Base-by-base conservation (phyloP, 1,140 invertebrate species). In the Zaprionus africanus region DNA sequence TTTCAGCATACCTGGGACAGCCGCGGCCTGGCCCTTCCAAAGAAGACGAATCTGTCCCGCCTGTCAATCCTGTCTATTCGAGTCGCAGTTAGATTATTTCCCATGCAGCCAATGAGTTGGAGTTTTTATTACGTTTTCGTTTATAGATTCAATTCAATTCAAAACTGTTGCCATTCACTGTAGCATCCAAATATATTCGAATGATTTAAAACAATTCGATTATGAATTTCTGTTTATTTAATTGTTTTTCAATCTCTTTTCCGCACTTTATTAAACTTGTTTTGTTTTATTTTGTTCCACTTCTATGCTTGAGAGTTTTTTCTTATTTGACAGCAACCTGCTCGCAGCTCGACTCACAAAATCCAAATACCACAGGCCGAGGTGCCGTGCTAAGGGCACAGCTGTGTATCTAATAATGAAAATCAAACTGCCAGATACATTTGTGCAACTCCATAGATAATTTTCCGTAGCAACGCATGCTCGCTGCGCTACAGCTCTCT, bases 361-460 rank as follows among this genome's bases (percentile, higher is more conserved):
- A 74, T 73, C 24, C 65, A 75, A 87, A 71, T 75, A 66, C 26
- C 58, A 76, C 28, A 46, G 63, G 13, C 57, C 49, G 67, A 43
- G 53, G 31, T 51, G 46, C 24, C 54, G 70, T 80, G 82, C 67
- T 65, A 65, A 67, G 61, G 46, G 69, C 76, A 56, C 81, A 83
- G 83, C 83, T 87, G 84, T 87, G 83, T 87, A 88, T 88, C 80
- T 83, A 83, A 84, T 74, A 79, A 88, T 71, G 84, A 88, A 88
- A 87, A 84, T 74, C 66, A 65, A 76, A 72, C 70, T 72, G 79
- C 43, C 62, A 68, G 66, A 77, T 82, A 86, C 71, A 73, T 82
- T 71, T 81, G 60, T 57, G 72, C 56, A 60, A 64, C 66, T 63
- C 46, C 28, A 53, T 60, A 86, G 76, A 85, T 85, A 85, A 85